Base-by-base conservation (phyloP, 1,140 invertebrate genomes). In the Drosophila pseudoobscura region DNA sequence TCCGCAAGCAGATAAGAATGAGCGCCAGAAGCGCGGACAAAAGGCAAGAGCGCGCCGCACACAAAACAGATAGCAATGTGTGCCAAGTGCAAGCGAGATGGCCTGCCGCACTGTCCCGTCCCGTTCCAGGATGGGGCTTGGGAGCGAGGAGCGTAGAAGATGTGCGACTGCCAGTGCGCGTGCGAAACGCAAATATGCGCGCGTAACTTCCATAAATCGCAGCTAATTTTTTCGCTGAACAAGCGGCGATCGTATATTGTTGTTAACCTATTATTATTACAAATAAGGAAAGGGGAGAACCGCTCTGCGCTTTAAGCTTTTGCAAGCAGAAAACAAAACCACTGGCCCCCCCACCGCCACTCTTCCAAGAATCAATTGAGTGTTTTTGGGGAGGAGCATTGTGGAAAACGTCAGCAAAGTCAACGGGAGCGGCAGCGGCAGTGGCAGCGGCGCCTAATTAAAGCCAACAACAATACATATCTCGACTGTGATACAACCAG, bases 141-240 rank as follows among this genome's bases (percentile, higher is more conserved):
- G 47, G 6, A 15, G 9, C 15, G 46, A 26, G 47, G 39, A 17
- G 11, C 5, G 39, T 8, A 4, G 4, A 9, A 39, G 44, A 11
- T 49, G 20, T 17, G 24, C 41, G 53, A 62, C 55, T 59, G 59
- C 43, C 53, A 54, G 41, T 78, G 74, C 80, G 79, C 70, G 79
- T 79, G 75, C 75, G 75, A 79, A 84, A 63, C 46, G 56, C 64
- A 82, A 78, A 82, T 65, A 82, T 80, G 75, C 65, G 75, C 70
- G 50, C 46, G 31, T 71, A 75, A 84, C 65, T 75, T 56, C 56
- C 64, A 71, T 55, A 66, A 60, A 75, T 56, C 60, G 31, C 61
- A 51, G 59, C 59, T 24, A 54, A 69, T 54, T 54, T 55, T 24
- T 58, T 65, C 8, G 51, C n/a, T 44, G 35, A 39, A 39, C 35